These are phyloP conservation scores for Thaleichthys pacificus DNA, from an alignment of 2,797 vertebrate species.

Conservation along the genomic window DNA sequence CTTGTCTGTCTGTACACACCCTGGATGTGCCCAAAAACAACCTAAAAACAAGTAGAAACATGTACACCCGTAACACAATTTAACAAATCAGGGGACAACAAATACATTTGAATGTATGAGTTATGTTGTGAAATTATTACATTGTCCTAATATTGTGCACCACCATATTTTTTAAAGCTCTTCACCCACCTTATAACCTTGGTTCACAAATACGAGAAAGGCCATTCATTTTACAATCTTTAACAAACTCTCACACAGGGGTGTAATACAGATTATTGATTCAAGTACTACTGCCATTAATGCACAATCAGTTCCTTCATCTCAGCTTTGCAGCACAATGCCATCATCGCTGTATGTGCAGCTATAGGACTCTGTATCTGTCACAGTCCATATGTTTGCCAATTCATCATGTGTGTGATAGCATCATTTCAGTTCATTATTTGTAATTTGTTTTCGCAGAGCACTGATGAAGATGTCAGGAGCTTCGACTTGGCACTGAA, in stretches of 20 bases:
- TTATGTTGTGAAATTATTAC: too few species aligned
- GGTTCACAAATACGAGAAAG: not conserved
- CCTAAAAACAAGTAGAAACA: too few species aligned
- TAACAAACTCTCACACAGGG: constrained; percentile 12
- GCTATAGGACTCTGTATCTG: constrained; percentile 31
- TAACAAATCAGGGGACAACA: too few species aligned
- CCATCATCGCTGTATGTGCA: constrained; percentile 21
- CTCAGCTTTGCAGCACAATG: constrained; percentile 30
- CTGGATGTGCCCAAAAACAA: too few species aligned
- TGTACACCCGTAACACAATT: too few species aligned
- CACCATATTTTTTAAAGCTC: too few species aligned
- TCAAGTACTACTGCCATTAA: constrained; percentile 27
- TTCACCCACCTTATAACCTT: too few species aligned
- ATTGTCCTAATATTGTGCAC: too few species aligned
- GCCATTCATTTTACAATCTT: constrained; percentile 36
- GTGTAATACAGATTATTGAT: constrained; percentile 42
- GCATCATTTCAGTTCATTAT: constrained; percentile 34
- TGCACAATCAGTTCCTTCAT: constrained; percentile 38
- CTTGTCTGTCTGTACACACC: too few species aligned
- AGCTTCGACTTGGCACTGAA: not conserved
- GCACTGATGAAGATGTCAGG: constrained; percentile 9
- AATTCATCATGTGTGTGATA: constrained; percentile 51
- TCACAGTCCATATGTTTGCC: constrained; percentile 48
- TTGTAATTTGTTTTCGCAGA: constrained; percentile 38
- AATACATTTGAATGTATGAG: too few species aligned